These are phyloP conservation scores for Macrochelys suwanniensis DNA, from an alignment of 2,797 vertebrate genomes.

Conservation along the genomic window DNA sequence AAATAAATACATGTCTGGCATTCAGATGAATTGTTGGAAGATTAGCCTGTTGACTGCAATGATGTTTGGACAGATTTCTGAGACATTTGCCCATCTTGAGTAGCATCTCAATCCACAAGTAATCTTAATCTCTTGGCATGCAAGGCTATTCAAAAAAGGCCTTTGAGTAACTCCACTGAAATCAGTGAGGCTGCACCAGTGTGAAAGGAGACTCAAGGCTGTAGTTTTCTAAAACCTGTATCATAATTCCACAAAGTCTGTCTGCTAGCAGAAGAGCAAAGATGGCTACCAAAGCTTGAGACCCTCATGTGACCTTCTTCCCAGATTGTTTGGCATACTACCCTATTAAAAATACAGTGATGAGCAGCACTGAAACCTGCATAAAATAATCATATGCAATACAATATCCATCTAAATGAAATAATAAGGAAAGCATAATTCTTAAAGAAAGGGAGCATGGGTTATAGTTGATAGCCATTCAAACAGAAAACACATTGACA, in stretches of 20 bases:
- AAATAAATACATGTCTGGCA: not conserved
- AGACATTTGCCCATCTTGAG: not conserved
- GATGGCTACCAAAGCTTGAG: not conserved
- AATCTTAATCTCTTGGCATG: not conserved
- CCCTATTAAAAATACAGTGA: not conserved
- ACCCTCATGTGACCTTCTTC: not conserved
- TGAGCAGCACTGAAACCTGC: slow-evolving; percentile 32
- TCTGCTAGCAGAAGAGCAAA: not conserved
- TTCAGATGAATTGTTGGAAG: not conserved
- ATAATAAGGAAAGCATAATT: not conserved
- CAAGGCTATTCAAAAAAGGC: not conserved
- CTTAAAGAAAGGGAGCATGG: slow-evolving; percentile 24
- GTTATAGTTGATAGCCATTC: slow-evolving; percentile 12
- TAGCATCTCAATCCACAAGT: not conserved
- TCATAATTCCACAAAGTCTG: not conserved
- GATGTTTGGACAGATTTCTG: not conserved
- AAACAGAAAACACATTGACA: slow-evolving; percentile 7
- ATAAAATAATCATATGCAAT: slow-evolving; percentile 42
- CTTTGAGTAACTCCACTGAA: not conserved
- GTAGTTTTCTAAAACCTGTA: not conserved
- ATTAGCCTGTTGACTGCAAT: not conserved
- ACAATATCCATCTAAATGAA: slow-evolving; percentile 50
- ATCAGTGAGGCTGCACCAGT: not conserved
- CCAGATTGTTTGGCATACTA: not conserved
- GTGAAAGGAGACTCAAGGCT: not conserved